phyloP scores from a whole-genome alignment of 2,797 vertebrate species.

The Falco naumanni region DNA sequence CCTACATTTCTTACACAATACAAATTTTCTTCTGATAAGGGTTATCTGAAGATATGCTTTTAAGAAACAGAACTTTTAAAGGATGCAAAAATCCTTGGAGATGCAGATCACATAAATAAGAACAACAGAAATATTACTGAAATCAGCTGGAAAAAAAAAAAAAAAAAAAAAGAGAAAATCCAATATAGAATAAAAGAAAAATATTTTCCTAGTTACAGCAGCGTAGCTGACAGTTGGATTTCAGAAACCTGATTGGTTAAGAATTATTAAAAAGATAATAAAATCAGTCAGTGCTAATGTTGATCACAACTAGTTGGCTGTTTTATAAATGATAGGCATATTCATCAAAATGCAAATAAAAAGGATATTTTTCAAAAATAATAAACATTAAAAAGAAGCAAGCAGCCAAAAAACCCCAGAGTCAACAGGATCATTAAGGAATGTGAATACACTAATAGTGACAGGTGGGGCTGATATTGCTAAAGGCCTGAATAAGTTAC shows the following conservation, averaged over 20 bases:
- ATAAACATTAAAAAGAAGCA: neutral
- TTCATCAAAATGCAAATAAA: neutral
- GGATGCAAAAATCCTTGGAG: neutral
- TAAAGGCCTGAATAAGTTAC: neutral
- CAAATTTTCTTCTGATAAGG: neutral
- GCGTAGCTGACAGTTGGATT: neutral
- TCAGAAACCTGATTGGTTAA: neutral
- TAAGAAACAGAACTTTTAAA: neutral
- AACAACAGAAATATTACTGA: neutral
- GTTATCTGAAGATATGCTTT: neutral
- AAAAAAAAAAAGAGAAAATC: neutral
- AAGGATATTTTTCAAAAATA: neutral
- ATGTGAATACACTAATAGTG: neutral
- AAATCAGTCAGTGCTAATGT: neutral
- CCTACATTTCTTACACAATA: neutral
- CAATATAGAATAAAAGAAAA: neutral
- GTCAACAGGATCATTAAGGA: neutral
- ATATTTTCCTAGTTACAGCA: neutral
- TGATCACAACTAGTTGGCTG: neutral
- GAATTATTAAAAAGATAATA: neutral
- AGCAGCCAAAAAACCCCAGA: neutral
- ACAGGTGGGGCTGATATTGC: neutral
- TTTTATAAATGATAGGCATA: neutral
- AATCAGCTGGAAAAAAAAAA: neutral
- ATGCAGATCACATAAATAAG: neutral